Percentiles rank a stretch among this genome's conserved stretches.
Conservation (phyloP, 2,797 vertebrate genomes). For the Sylvia borin region DNA sequence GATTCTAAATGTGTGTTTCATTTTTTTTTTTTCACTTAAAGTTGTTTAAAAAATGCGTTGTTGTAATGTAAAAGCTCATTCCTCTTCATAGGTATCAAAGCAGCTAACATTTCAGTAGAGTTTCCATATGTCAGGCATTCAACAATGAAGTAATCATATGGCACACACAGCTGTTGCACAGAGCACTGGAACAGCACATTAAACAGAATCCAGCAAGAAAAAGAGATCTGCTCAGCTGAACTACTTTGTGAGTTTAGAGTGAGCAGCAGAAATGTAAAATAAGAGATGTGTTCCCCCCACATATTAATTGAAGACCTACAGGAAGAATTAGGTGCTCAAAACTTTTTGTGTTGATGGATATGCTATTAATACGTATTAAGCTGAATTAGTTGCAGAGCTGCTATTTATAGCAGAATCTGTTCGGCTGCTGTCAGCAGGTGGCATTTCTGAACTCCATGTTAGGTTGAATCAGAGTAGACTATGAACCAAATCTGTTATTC, state of each 20-base stretch:
- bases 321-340: background rate
- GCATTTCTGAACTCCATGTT: conserved; percentile 12
- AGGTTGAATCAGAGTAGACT: background rate
- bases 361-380: background rate
- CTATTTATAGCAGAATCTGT: background rate
- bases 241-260: background rate
- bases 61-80: conserved; percentile 50
- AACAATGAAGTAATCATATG: conserved; percentile 62
- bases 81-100: conserved; percentile 59
- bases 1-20: conserved; percentile 4
- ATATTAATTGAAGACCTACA: background rate
- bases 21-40: conserved; percentile 4
- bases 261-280: background rate
- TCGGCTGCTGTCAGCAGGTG: conserved; percentile 38
- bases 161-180: conserved; percentile 30
- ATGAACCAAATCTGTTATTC: background rate
- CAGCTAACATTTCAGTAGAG: conserved; percentile 58
- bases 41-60: background rate
- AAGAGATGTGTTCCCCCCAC: background rate
- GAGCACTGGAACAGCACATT: background rate
- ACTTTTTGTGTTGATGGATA: background rate
- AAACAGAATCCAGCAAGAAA: conserved; percentile 16
- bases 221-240: background rate
- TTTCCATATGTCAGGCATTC: conserved; percentile 72
- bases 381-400: background rate